These are phyloP conservation scores for Gymnarchus niloticus DNA, from an alignment of 2,113 vertebrate species.

Conservation along the genomic window DNA sequence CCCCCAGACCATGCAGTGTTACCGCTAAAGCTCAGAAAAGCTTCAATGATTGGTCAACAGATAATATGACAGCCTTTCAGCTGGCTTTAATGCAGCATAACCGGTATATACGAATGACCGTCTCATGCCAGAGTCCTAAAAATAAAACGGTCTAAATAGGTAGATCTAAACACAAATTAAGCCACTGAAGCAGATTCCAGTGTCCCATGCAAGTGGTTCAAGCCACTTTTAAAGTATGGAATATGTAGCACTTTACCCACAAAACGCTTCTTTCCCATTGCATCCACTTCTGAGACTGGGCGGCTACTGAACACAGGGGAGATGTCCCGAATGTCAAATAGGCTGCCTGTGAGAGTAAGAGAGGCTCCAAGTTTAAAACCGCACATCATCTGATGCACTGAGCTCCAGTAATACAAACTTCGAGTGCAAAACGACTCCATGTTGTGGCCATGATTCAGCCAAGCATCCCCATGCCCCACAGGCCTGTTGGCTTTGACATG, in stretches of 20 bases:
- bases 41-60: not conserved
- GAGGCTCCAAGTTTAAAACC: not conserved
- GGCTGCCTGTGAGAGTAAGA: constrained; percentile 48
- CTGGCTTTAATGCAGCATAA: not conserved
- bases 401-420: not conserved
- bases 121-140: not conserved
- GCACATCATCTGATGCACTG: not conserved
- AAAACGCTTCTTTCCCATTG: constrained; percentile 80
- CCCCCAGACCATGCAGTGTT: not conserved
- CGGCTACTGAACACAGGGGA: constrained; percentile 77
- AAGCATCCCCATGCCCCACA: constrained; percentile 28
- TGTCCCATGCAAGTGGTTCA: not conserved
- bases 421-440: not conserved
- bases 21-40: not conserved
- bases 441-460: constrained; percentile 38
- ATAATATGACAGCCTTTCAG: not conserved
- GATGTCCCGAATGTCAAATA: constrained; percentile 63
- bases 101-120: not conserved
- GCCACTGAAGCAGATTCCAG: not conserved
- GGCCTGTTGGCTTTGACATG: not conserved
- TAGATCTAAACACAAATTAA: not conserved
- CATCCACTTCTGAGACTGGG: constrained; percentile 84
- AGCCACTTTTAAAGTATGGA: not conserved
- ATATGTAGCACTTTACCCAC: constrained; percentile 63
- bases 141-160: not conserved